Base-by-base conservation (phyloP, 1,140 invertebrate species). In the Doryteuthis pealeii region DNA sequence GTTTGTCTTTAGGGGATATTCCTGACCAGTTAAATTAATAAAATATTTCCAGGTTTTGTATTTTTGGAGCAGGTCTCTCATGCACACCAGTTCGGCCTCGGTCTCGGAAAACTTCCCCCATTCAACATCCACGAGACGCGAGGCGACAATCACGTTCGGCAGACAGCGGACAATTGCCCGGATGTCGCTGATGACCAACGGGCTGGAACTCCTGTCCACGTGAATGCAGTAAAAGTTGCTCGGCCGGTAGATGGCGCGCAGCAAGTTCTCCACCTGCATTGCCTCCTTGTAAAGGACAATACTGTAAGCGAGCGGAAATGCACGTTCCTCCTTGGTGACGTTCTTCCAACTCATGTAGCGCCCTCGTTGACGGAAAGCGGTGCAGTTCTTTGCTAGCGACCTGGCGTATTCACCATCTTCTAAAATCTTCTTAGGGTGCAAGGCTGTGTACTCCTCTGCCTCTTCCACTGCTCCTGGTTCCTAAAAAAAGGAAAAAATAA, bases 161-260 rank as follows among this genome's bases (percentile, higher is more conserved):
- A 85, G 77, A 76, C 83, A 85, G 1, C 40, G 28, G 12, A 71
- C 71, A 14, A 83, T 71, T 0, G 69, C 62, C 18, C 33, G 18
- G 58, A 78, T 35, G 18, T 45, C 45, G 35, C 26, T 70, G 54
- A 68, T 58, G 54, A 79, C 30, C n/a, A 67, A 73, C 28, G 35
- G 30, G n/a, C 75, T n/a, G 22, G 77, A 67, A 66, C 81, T 78
- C 15, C 32, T 65, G 69, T 88, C 86, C 0, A 87, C 81, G 73
- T 88, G 87, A 32, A 88, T 78, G 79, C 86, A 87, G 74, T 86
- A 87, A 66, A 73, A 76, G 75, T 88, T 88, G 31, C 82, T 79
- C 12, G 84, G 85, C 66, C 81, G 74, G 73, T 87, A 87, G 32
- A 88, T 82, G 14, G 80, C 79, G 4, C 82, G 70, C 28, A 88